Evolutionary conservation across 2,113 vertebrate genomes (phyloP), one percentile per base, ranked within the genome.

Genomic region (Oxyruncus cristatus): DNA sequence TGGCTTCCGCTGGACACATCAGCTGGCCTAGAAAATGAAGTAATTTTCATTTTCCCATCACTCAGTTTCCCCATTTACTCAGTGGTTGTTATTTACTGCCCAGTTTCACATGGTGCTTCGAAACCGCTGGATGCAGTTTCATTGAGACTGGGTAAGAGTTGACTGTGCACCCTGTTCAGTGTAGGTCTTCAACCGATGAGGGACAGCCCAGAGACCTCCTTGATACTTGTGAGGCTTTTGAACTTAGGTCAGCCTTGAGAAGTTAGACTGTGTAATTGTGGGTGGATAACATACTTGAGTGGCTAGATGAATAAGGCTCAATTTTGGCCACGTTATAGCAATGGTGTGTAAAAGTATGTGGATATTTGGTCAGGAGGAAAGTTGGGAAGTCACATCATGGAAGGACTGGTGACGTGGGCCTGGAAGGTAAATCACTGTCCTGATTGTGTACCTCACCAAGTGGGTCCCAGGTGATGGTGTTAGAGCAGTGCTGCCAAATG

Each of bases 111-210:
- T 14, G 20, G 12, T 71, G 37, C 77, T 87, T 59, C 89, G 77
- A 88, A 83, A 85, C 37, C 14, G 11, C 22, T 61, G 44, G 27
- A 22, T 46, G 24, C 77, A 27, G 19, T 74, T 91, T 70, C 52
- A 50, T 71, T 27, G 32, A 53, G 42, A 14, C 3, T 47, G 35
- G 23, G 0, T 52, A 44, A 68, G 66, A 49, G 15, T 52, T 89
- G 56, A 24, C 24, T n/a, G 0, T 37, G 20, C 7, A 28, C 7
- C 16, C 23, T 71, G 41, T 19, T 58, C 0, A 0, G 5, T 17
- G 39, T n/a, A 27, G 46, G 23, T 42, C 59, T 70, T 49, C 37
- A 39, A 3, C n/a, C 6, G 18, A 4, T 21, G 21, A 8, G 15
- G 47, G 27, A 14, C 59, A 77, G 27, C 26, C 56, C 39, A 21